phyloP scores from a whole-genome alignment of 2,113 vertebrate species.

The cat (Felis catus) region F.catus_Fca126_mat1.0 CM031419.1:88375001-88375500 shows the following conservation, averaged over 20 bases:
- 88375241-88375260: background rate
- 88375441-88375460: background rate
- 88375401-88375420: background rate
- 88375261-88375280: background rate
- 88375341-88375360: slow-evolving; percentile 12
- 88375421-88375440: background rate
- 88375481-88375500: background rate
- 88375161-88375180: slow-evolving; percentile 36
- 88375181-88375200: background rate
- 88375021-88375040: background rate
- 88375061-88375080: background rate
- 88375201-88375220: slow-evolving; percentile 6
- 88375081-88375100: background rate
- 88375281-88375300: background rate
- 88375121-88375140: background rate
- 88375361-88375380: background rate
- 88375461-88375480: background rate
- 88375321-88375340: background rate
- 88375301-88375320: background rate
- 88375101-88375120: background rate
- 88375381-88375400: background rate
- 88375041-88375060: background rate
- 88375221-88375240: background rate
- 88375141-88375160: background rate
- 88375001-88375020: background rate